Evolutionary conservation across 30 jellyfish, hydroid and myxozoan genomes (phyloP), one percentile per base, ranked within the genome.

Genomic region (Chrysaora quinquecirrha): DNA sequence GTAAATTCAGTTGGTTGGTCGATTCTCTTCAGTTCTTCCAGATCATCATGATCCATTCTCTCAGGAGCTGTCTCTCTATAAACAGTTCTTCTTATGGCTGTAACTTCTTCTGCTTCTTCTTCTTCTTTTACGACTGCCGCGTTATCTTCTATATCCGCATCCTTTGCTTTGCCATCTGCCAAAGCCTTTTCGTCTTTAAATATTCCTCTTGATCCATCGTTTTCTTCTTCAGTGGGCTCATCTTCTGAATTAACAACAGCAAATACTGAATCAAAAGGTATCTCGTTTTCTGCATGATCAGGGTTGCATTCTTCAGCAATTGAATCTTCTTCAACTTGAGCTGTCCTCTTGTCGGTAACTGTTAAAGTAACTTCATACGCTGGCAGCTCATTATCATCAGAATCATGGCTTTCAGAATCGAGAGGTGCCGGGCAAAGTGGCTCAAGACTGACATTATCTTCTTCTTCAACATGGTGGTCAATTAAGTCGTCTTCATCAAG

Each of bases 21-120:
- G 25, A 4, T 3, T 7, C 6, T 52, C 19, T 52, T 52, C 4
- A 52, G 68, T 2, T 52, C 68, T 52, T 9, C 2, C 25, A 52
- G 19, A 52, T 52, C 68, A 52, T 52, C 68, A 10, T 52, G 27
- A 19, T 20, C 29, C 2, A 20, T 10, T 19, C 68, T 10, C 19
- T 10, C 68, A 4, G 29, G 29, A 52, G 19, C 25, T 52, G 25
- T 19, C 68, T 3, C 6, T 20, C 68, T 52, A 52, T 52, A 19
- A 52, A 52, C 68, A 10, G 68, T 52, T 52, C 68, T 52, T 16
- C n/a, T n/a, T n/a, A n/a, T n/a, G n/a, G 68, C 19, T 16, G 29
- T 2, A 10, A 20, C 6, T 52, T 16, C 68, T 2, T 2, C 25
- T 52, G 68, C 7, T 25, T 52, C 68, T 20, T 52, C n/a, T n/a